Base-by-base conservation (phyloP, 92 coral and sea anemone species). In the Parazoanthus darwini region DNA sequence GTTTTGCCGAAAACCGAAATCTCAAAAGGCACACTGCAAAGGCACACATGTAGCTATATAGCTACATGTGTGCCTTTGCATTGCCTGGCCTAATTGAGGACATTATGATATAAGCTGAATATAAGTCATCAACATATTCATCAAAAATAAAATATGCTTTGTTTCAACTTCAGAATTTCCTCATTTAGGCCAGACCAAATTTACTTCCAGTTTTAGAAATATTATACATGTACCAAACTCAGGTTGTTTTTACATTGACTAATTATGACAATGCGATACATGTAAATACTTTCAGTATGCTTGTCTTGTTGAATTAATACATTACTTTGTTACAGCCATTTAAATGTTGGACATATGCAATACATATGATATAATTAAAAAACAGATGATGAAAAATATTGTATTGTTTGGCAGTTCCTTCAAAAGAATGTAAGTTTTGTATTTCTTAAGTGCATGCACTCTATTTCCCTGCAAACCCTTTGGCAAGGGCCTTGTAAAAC, bases 1-100 rank as follows among this genome's bases (percentile, higher is more conserved):
- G 72, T 74, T 90, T 87, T 90, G 88, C 88, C 33, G 89, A 85
- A 77, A 90, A 90, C 80, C 90, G 88, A 76, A 90, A 90, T 88
- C 85, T 88, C 71, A 81, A 67, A 71, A 82, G 91, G 82, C 93
- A 91, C 73, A 39, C 79, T 76, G 82, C 25, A 90, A 86, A 86
- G 89, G 78, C 82, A 74, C 89, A 86, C 80, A 66, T 74, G 65
- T 74, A 86, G 71, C 80, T 39, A 39, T 29, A 29, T 29, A 29
- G 79, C 70, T 86, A 86, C 65, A 74, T 65, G 79, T 86, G 88
- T 74, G 81, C 78, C 88, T 86, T 86, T 90, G 25, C 82, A 75
- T 48, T 38, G 73, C 33, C 33, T 29, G 33, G 33, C 33, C 33
- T 29, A 29, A 29, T 29, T 29, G 33, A 29, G 33, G 33, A 29